phyloP scores from a whole-genome alignment of 2,113 vertebrate genomes.

The Tragelaphus scriptus region DNA sequence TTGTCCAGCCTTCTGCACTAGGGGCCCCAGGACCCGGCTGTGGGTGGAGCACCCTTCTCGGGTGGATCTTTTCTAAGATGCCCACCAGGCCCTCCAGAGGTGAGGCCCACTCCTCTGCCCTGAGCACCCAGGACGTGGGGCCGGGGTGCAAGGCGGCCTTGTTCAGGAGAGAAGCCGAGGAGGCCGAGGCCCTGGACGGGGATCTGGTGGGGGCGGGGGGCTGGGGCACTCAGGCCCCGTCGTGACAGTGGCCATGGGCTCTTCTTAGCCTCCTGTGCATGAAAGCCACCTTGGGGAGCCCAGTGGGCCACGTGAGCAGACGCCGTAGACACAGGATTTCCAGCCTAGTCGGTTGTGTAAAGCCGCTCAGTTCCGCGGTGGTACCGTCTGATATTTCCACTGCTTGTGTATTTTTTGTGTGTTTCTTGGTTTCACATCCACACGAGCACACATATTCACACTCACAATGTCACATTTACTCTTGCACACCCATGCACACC shows the following conservation, averaged over 20 bases:
- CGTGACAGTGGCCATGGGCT: accelerated
- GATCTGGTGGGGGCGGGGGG: background rate
- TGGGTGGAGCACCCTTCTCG: accelerated
- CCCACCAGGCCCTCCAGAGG: background rate
- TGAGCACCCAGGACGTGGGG: accelerated
- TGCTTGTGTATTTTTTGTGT: background rate
- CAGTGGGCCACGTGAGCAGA: accelerated
- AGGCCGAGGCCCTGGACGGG: background rate
- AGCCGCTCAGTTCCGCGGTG: accelerated
- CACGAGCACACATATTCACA: accelerated
- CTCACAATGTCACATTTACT: background rate
- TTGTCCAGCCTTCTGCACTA: background rate
- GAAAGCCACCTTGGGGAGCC: accelerated
- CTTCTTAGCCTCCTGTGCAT: background rate
- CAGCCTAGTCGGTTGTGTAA: accelerated
- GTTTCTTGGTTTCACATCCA: background rate
- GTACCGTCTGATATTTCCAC: accelerated
- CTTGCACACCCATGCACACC: background rate
- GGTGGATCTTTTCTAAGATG: background rate
- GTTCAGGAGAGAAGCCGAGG: accelerated
- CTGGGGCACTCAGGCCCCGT: accelerated
- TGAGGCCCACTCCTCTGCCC: background rate
- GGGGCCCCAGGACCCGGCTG: background rate
- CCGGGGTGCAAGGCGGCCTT: background rate
- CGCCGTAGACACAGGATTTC: accelerated